Conservation (phyloP, 1,140 invertebrate genomes). For the Mylabris phalerata region DNA sequence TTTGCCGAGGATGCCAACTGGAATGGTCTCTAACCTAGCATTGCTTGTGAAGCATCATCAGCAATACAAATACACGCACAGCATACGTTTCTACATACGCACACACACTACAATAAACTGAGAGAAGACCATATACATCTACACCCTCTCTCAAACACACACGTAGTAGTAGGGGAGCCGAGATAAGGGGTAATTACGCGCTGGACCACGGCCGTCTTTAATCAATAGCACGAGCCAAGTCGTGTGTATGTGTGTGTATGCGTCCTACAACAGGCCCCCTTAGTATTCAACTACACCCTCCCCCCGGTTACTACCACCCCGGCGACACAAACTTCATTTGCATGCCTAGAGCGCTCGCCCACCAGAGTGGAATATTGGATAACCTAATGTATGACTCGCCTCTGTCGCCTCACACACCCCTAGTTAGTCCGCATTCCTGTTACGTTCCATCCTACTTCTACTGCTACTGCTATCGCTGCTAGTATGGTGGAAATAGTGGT, state of each 20-base stretch:
- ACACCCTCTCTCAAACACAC: too few species aligned
- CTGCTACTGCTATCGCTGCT: slow-evolving; percentile 2
- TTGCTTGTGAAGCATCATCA: too few species aligned
- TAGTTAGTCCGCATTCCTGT: slow-evolving; percentile 26
- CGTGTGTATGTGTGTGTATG: slow-evolving; percentile 10
- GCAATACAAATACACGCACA: too few species aligned
- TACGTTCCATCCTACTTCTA: not conserved
- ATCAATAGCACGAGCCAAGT: slow-evolving; percentile 39
- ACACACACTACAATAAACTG: too few species aligned
- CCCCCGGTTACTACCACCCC: not conserved
- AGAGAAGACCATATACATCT: too few species aligned
- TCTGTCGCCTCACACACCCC: slow-evolving; percentile 20
- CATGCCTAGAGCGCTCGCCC: slow-evolving; percentile 40
- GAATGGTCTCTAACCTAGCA: too few species aligned
- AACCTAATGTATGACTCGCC: slow-evolving; percentile 39
- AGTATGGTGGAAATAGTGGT: too few species aligned
- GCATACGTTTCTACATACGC: too few species aligned
- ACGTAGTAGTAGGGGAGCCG: slow-evolving; percentile 8
- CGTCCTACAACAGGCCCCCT: slow-evolving; percentile 1
- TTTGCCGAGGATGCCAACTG: too few species aligned
- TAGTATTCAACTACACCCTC: not conserved
- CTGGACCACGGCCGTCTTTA: slow-evolving; percentile 42
- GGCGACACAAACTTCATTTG: slow-evolving; percentile 40
- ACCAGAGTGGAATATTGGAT: slow-evolving; percentile 43
- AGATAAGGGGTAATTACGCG: slow-evolving; percentile 41